phyloP scores from a whole-genome alignment of 2,113 vertebrate species.

The Nansenia antarctica region DNA sequence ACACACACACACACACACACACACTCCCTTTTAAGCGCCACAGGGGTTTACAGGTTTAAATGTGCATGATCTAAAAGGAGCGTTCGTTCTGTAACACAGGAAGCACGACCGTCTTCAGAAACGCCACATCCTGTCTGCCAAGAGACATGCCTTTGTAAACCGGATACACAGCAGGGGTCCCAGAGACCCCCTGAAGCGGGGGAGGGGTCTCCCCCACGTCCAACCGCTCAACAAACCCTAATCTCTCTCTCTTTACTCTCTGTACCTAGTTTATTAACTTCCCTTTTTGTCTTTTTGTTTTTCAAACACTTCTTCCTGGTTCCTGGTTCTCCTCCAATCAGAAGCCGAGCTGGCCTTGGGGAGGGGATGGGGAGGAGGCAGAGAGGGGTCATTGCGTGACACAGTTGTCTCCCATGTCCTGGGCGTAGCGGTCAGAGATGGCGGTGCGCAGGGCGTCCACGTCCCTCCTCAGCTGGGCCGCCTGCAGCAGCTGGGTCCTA shows the following conservation, averaged over 20 bases:
- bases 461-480: slow-evolving; percentile 85
- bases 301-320: background rate
- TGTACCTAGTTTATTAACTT: slow-evolving; percentile 6
- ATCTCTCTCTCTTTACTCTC: background rate
- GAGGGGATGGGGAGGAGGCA: background rate
- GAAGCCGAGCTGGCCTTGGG: background rate
- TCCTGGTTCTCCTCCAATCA: background rate
- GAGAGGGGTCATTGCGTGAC: slow-evolving; percentile 80
- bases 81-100: background rate
- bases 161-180: slow-evolving; percentile 81
- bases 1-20: background rate
- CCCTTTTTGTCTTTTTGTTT: too few species aligned
- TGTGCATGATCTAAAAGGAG: background rate
- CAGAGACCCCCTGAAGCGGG: too few species aligned
- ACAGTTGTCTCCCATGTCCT: slow-evolving; percentile 90
- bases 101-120: slow-evolving; percentile 11
- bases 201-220: background rate
- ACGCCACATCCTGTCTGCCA: background rate
- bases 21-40: background rate
- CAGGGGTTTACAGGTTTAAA: background rate
- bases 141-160: slow-evolving; percentile 35
- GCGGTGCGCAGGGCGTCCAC: slow-evolving; percentile 89
- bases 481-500: slow-evolving; percentile 81
- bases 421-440: slow-evolving; percentile 87
- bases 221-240: background rate